A percentile compares a stretch with the other conserved stretches of the same genome.
These are phyloP conservation scores for Synanthedon vespiformis DNA, from an alignment of 2,888 invertebrate genomes.

Conservation along the genomic window DNA sequence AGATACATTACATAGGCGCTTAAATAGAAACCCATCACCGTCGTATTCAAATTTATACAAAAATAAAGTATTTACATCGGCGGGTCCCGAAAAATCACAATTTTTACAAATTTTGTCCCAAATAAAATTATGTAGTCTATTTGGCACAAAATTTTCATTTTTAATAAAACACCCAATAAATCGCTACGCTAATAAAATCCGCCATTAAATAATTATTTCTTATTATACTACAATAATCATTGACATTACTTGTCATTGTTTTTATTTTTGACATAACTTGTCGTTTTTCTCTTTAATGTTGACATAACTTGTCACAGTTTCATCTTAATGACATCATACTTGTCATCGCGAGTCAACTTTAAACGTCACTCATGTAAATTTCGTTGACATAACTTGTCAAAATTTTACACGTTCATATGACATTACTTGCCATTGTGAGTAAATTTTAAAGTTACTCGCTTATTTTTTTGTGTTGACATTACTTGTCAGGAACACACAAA, in stretches of 20 bases:
- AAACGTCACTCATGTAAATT: too few species aligned
- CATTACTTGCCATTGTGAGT: constrained; percentile 4
- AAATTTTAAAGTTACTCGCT: constrained; percentile 5
- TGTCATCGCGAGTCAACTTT: too few species aligned
- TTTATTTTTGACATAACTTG: background rate
- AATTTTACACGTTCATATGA: background rate
- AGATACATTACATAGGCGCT: constrained; percentile 9
- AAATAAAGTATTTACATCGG: constrained; percentile 41
- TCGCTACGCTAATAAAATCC: background rate
- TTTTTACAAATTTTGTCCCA: constrained; percentile 52
- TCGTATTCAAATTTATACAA: constrained; percentile 20
- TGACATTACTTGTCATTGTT: constrained; percentile 17
- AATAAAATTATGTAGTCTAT: constrained; percentile 59
- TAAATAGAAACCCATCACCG: constrained; percentile 39
- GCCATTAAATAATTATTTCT: background rate
- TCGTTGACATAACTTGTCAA: constrained; percentile 4
- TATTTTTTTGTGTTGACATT: background rate
- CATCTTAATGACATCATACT: background rate
- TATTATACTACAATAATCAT: background rate
- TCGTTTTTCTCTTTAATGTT: constrained; percentile 5
- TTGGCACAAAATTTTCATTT: constrained; percentile 60
- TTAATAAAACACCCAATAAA: constrained; percentile 1
- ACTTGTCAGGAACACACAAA: background rate
- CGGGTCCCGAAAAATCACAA: constrained; percentile 34
- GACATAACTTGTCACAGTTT: constrained; percentile 32